Percentiles rank a stretch among this genome's conserved stretches.
Evolutionary conservation across 2,113 vertebrate genomes (phyloP).

Genomic region (Tachysurus vachellii): DNA sequence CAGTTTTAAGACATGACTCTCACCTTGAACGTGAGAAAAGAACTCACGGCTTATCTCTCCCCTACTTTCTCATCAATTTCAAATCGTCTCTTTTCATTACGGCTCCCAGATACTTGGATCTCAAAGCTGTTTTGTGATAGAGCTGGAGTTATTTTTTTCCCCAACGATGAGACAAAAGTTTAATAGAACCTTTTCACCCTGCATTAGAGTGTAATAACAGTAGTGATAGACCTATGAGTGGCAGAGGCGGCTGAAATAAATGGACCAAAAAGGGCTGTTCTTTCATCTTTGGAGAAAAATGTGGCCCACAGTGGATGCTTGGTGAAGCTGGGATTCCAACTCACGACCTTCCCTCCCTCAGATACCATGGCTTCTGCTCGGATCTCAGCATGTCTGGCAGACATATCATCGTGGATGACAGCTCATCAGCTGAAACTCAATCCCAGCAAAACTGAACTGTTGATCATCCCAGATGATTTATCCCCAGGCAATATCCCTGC

Average conservation of each 20-base stretch:
- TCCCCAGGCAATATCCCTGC: too few species aligned
- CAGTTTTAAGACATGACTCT: conserved; percentile 34
- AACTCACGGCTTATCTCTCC: conserved; percentile 37
- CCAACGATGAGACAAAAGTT: not conserved
- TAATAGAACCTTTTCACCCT: conserved; percentile 17
- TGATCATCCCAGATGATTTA: too few species aligned
- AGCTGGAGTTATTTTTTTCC: not conserved
- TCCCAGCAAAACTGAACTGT: too few species aligned
- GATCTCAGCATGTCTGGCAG: too few species aligned
- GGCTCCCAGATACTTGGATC: conserved; percentile 10
- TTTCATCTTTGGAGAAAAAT: not conserved
- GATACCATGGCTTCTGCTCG: too few species aligned
- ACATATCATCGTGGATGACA: too few species aligned
- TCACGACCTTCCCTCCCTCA: too few species aligned
- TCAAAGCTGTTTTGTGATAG: conserved; percentile 12
- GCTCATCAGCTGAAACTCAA: too few species aligned
- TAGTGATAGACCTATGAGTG: not conserved
- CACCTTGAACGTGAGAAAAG: conserved; percentile 39
- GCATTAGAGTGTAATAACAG: conserved; percentile 12
- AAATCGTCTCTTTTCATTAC: conserved; percentile 28
- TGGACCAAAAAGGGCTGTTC: not conserved
- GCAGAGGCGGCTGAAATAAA: not conserved
- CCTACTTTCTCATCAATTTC: conserved; percentile 35
- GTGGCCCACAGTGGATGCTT: too few species aligned
- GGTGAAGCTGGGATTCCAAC: too few species aligned